Base-by-base conservation (phyloP, 1,140 invertebrate genomes). In the Melitaea cinxia region DNA sequence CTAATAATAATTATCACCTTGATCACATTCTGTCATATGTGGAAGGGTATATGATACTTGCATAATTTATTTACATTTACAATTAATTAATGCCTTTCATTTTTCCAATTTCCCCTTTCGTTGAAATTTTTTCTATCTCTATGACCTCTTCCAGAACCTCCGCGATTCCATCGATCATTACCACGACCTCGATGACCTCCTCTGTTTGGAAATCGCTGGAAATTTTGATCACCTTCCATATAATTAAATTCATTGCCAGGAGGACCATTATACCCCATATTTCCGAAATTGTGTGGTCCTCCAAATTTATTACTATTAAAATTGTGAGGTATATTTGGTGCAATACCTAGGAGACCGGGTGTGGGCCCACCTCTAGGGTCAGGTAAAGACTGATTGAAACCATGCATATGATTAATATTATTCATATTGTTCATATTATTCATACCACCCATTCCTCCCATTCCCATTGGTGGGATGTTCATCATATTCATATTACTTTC, bases 111-210 rank as follows among this genome's bases (percentile, higher is more conserved):
- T 42, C 88, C 80, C 47, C 88, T 77, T 55, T 91, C 88, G 60
- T 84, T 88, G 64, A 83, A 89, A 68, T 89, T 83, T 74, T 88
- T 91, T 55, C 91, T 74, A 77, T 93, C 92, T 63, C 92, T 85
- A 33, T 91, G 89, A 62, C 92, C 89, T 60, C 83, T 76, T 37
- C 87, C 83, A 47, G 85, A 78, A 58, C 87, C 74, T 15, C 88
- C 88, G n/a, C 80, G 73, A 74, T 88, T 90, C 88, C 89, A 91
- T 12, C 89, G 69, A 55, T 91, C 89, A 47, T 89, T 88, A 4
- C 88, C 88, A 1, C 89, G 79, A n/a, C 89, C 87, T 12, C 90
- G 80, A 39, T 85, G 86, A 6, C 88, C 84, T 30, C 86, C 83
- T 72, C 88, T 81, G 60, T 88, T 85, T 12, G 89, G 82, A 74